These are phyloP conservation scores for Onychomys arenicola DNA, from an alignment of 2,797 vertebrate genomes.

Conservation along the genomic window DNA sequence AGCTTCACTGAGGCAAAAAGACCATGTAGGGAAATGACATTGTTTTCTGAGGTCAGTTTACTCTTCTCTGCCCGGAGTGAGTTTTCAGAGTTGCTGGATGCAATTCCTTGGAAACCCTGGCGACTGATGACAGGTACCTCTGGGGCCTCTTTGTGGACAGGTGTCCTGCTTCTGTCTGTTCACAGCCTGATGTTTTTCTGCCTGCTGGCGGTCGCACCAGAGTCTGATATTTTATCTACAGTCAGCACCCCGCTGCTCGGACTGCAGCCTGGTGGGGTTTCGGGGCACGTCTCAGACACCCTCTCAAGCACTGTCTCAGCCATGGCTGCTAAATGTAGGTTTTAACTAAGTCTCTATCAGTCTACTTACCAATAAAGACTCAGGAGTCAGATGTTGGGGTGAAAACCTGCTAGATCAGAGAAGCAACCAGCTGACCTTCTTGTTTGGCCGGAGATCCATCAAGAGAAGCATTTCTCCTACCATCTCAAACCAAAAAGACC, in stretches of 20 bases:
- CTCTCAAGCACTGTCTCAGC: background rate
- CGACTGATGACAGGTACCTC: background rate
- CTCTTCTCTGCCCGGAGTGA: background rate
- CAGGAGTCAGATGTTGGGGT: background rate
- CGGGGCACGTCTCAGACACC: background rate
- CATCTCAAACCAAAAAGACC: background rate
- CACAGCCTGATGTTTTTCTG: background rate
- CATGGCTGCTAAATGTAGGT: background rate
- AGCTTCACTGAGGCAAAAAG: background rate
- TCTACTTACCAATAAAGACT: background rate
- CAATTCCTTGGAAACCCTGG: background rate
- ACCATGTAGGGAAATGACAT: background rate
- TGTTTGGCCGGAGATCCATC: background rate
- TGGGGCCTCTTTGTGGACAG: background rate
- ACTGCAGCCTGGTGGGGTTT: background rate
- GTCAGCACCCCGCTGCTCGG: background rate
- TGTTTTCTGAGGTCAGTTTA: constrained; percentile 9
- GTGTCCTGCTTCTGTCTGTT: background rate
- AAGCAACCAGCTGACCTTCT: background rate
- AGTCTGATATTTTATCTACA: background rate
- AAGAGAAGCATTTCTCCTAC: background rate
- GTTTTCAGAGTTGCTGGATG: background rate
- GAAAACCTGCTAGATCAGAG: background rate
- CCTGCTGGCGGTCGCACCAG: background rate
- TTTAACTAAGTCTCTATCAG: background rate